A percentile compares a stretch with the other conserved stretches of the same genome.
Conservation (phyloP, 2,113 vertebrate species). For the Lepus europaeus region DNA sequence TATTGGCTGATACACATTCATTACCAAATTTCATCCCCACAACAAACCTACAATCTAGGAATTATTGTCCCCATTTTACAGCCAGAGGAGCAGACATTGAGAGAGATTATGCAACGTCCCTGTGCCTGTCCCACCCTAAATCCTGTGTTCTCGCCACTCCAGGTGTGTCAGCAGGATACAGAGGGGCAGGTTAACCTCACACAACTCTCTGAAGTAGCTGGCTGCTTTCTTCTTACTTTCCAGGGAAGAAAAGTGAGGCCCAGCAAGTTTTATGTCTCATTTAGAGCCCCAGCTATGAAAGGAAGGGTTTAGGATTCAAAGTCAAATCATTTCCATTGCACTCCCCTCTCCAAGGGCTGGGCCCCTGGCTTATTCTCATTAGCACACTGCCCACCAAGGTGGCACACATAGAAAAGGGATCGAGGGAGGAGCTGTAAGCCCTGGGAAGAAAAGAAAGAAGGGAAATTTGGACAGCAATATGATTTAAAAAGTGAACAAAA, state of each 20-base stretch:
- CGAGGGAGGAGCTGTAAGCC: neutral
- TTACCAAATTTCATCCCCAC: neutral
- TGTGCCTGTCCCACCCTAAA: neutral
- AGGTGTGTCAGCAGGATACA: neutral
- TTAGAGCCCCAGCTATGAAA: neutral
- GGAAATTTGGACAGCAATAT: neutral
- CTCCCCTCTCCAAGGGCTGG: neutral
- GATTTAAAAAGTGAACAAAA: too few species aligned
- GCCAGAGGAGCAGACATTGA: neutral
- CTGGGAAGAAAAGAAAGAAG: neutral
- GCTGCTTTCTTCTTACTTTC: neutral
- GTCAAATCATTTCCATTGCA: neutral
- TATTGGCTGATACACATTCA: neutral
- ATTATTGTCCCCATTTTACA: neutral
- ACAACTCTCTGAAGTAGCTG: too few species aligned
- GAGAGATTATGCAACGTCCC: accelerated
- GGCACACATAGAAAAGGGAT: neutral
- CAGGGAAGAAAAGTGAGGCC: neutral
- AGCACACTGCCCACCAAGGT: accelerated
- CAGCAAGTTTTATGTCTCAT: neutral
- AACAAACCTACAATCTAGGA: accelerated
- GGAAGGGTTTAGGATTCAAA: neutral
- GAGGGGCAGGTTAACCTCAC: neutral
- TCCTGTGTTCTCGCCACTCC: neutral
- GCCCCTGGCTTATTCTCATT: too few species aligned